Conservation (phyloP, 2,888 invertebrate species). For the Neelides folsomi region DNA sequence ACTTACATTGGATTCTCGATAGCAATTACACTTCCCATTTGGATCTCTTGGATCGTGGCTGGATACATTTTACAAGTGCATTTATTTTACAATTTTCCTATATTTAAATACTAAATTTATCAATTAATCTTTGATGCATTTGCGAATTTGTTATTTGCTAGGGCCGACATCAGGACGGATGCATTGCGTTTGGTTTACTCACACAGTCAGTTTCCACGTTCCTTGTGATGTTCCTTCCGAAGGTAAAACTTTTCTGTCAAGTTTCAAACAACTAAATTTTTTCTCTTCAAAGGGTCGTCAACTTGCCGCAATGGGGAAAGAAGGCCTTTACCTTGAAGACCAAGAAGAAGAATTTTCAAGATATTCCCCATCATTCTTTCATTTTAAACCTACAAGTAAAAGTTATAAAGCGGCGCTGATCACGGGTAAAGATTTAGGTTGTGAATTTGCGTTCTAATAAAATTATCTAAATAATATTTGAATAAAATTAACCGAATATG, state of each 20-base stretch:
- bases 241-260: too few relatives aligned
- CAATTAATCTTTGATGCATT: background rate
- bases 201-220: conserved; percentile 73
- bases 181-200: conserved; percentile 76
- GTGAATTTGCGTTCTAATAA: background rate
- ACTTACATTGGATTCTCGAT: conserved; percentile 81
- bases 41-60: conserved; percentile 71
- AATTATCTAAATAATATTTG: background rate
- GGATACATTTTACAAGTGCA: conserved; percentile 42
- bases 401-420: conserved; percentile 30
- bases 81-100: background rate
- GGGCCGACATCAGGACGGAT: conserved; percentile 70
- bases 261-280: too few relatives aligned
- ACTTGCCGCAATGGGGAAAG: conserved; percentile 79
- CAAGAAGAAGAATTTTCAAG: conserved; percentile 45
- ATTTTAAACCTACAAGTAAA: conserved; percentile 69
- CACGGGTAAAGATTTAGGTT: conserved; percentile 19
- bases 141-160: conserved; percentile 46
- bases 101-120: background rate
- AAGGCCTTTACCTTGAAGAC: conserved; percentile 67
- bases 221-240: conserved; percentile 71
- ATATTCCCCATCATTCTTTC: conserved; percentile 82
- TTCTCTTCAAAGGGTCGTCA: conserved; percentile 54
- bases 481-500: too few relatives aligned
- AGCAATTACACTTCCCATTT: conserved; percentile 71